Percentiles rank a stretch among this genome's conserved stretches.
Evolutionary conservation across 2,888 invertebrate genomes (phyloP).

Genomic region (Chrysotoxum bicinctum): DNA sequence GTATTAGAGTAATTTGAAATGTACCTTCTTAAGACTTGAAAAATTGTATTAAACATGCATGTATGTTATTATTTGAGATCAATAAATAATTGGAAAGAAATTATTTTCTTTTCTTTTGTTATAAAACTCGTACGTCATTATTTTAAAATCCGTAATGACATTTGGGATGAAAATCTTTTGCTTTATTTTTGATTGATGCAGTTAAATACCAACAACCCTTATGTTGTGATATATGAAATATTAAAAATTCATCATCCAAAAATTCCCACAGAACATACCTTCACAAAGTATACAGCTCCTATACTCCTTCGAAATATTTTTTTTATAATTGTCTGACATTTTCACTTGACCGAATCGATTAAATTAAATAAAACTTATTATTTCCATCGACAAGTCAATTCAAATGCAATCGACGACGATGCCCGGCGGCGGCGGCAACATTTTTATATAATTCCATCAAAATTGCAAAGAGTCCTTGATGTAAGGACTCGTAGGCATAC

Average conservation of each 20-base stretch:
- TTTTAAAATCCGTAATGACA: too few species aligned
- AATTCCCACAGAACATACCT: slow-evolving; percentile 53
- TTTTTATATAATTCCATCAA: slow-evolving; percentile 14
- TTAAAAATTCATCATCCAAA: background rate
- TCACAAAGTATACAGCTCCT: background rate
- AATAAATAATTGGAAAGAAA: background rate
- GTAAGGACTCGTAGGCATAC: background rate
- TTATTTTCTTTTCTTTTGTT: background rate
- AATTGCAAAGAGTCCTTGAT: slow-evolving; percentile 18
- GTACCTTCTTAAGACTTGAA: too few species aligned
- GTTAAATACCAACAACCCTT: background rate
- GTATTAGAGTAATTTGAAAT: too few species aligned
- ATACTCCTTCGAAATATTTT: background rate
- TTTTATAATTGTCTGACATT: slow-evolving; percentile 46
- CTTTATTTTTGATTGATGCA: background rate
- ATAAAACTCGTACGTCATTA: background rate
- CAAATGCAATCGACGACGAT: slow-evolving; percentile 21
- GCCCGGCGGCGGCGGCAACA: slow-evolving; percentile 23
- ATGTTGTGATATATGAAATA: background rate
- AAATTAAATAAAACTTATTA: slow-evolving; percentile 56
- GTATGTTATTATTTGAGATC: too few species aligned
- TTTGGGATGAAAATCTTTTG: background rate
- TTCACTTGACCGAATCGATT: slow-evolving; percentile 70
- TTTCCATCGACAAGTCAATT: slow-evolving; percentile 46
- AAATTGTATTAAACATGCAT: too few species aligned